Conservation (phyloP, 1,140 invertebrate genomes). For the Papilio polytes region DNA sequence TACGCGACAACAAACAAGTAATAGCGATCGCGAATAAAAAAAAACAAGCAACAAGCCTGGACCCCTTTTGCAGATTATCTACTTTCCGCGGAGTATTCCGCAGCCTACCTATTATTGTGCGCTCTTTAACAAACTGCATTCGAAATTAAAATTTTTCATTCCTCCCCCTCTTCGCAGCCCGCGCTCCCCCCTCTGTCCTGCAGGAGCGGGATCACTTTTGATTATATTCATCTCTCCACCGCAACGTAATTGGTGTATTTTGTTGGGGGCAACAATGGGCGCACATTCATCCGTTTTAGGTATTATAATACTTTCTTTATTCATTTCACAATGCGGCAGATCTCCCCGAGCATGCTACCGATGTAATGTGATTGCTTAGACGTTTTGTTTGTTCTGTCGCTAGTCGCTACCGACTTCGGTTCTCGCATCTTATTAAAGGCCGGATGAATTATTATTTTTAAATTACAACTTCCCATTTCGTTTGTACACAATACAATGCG, state of each 20-base stretch:
- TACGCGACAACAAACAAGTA: conserved; percentile 44
- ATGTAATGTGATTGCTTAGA: conserved; percentile 38
- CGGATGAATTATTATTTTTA: not conserved
- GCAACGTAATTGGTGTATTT: conserved; percentile 81
- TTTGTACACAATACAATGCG: no score
- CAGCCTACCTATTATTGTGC: conserved; percentile 71
- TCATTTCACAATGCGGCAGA: conserved; percentile 54
- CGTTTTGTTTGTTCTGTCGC: conserved; percentile 30
- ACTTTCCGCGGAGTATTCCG: conserved; percentile 68
- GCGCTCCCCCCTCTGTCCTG: conserved; percentile 55
- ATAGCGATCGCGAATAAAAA: conserved; percentile 65
- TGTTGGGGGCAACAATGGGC: conserved; percentile 72
- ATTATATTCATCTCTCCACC: conserved; percentile 77
- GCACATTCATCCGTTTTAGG: conserved; percentile 78
- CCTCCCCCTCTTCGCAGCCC: conserved; percentile 50
- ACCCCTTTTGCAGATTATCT: conserved; percentile 77
- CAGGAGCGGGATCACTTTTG: conserved; percentile 77
- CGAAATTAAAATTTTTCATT: conserved; percentile 82
- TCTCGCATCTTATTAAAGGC: not conserved
- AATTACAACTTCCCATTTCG: not conserved
- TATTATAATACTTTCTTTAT: conserved; percentile 72
- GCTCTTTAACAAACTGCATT: conserved; percentile 82
- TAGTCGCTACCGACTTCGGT: not conserved
- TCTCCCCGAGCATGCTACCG: conserved; percentile 34
- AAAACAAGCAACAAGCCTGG: conserved; percentile 46